Evolutionary conservation across 2,888 invertebrate genomes (phyloP), one percentile per base, ranked within the genome.

Genomic region (Meandrusa payeni): DNA sequence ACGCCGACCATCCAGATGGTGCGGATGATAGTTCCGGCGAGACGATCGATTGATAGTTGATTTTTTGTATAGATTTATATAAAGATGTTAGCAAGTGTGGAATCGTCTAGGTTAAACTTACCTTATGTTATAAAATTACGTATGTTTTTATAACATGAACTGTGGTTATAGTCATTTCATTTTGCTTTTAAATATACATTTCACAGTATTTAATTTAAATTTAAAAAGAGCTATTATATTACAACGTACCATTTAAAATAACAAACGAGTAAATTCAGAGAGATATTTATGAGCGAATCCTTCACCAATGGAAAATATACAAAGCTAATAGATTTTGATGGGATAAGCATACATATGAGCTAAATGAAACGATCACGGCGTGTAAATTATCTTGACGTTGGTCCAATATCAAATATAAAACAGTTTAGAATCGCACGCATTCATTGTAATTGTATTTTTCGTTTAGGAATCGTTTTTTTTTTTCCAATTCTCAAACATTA

Each of bases 281-380:
- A 10, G n/a, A 26, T 29, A 9, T 27, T 20, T 37, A 32, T 27
- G 27, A 23, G 5, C 23, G 26, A 13, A 15, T 12, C 17, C 5
- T 19, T 17, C 27, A 15, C 12, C 7, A 28, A 38, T 38, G 11
- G 7, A 20, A 10, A 11, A 29, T 6, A 31, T 38, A 26, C 17
- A 2, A 44, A 39, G n/a, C 10, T 40, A 40, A 31, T 22, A 24
- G 23, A 26, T 24, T 20, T 33, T 38, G 20, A 44, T 44, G 3
- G 27, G 33, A 44, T 39, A 12, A 7, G 33, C 12, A 39, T 12
- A 39, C 28, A 34, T n/a, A n/a, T n/a, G 20, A 1, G 37, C 28
- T 38, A 46, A 49, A 49, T 29, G n/a, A 32, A 24, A 15, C n/a
- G 19, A 10, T 49, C 49, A 49, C 49, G 49, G 22, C 1, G 5